Conservation (phyloP, 2,888 invertebrate genomes). For the Aphidoletes aphidimyza region DNA sequence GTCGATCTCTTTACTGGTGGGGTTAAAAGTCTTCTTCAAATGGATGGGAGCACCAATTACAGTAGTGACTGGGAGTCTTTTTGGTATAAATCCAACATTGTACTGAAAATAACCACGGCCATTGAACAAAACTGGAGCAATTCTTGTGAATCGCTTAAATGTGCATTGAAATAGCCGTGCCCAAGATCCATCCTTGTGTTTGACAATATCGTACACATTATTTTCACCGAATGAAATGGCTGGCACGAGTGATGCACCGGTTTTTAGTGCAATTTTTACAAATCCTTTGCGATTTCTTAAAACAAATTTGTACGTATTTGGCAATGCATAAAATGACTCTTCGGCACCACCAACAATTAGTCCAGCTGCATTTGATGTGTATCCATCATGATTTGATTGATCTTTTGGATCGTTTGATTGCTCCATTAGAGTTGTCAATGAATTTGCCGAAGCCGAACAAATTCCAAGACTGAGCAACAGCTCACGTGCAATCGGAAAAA, state of each 20-base stretch:
- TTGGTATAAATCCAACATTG: slow-evolving; percentile 85
- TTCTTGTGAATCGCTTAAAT: slow-evolving; percentile 74
- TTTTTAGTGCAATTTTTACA: slow-evolving; percentile 76
- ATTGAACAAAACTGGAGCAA: slow-evolving; percentile 74
- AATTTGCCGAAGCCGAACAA: slow-evolving; percentile 73
- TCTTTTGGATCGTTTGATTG: slow-evolving; percentile 63
- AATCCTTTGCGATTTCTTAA: slow-evolving; percentile 85
- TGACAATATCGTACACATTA: slow-evolving; percentile 77
- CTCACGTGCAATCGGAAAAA: slow-evolving; percentile 73
- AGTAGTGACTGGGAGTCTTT: slow-evolving; percentile 81
- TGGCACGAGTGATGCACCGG: slow-evolving; percentile 85
- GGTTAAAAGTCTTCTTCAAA: slow-evolving; percentile 76
- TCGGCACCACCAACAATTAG: slow-evolving; percentile 90
- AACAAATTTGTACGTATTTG: slow-evolving; percentile 78
- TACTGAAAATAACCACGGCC: slow-evolving; percentile 95
- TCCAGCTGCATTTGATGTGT: slow-evolving; percentile 70
- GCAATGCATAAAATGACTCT: slow-evolving; percentile 85
- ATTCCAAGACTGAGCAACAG: slow-evolving; percentile 69
- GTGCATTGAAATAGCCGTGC: slow-evolving; percentile 76
- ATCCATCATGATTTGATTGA: slow-evolving; percentile 63
- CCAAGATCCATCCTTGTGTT: slow-evolving; percentile 78
- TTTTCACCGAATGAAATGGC: slow-evolving; percentile 92
- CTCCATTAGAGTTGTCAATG: slow-evolving; percentile 73
- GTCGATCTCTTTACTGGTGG: slow-evolving; percentile 80
- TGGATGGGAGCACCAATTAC: slow-evolving; percentile 87